A percentile compares a stretch with the other conserved stretches of the same genome.
These are phyloP conservation scores for Crenichthys baileyi DNA, from an alignment of 2,797 vertebrate species.

Conservation along the genomic window DNA sequence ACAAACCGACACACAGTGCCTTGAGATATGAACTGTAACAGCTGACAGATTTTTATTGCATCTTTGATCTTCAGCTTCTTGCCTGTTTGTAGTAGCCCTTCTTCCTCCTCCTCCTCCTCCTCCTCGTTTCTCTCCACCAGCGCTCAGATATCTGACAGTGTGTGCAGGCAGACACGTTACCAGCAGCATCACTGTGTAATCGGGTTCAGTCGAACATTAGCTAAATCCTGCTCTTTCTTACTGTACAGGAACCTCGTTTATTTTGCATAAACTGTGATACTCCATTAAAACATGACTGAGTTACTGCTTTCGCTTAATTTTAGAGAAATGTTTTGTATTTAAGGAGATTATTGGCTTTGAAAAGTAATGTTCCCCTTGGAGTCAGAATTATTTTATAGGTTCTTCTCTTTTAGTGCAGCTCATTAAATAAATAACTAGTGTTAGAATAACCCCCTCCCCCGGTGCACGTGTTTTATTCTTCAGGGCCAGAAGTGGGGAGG, in stretches of 20 bases:
- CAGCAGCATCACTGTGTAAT: slow-evolving; percentile 33
- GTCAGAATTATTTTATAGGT: not conserved
- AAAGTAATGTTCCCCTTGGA: not conserved
- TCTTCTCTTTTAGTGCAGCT: not conserved
- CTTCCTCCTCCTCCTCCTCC: slow-evolving; percentile 1
- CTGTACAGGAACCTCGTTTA: slow-evolving; percentile 25
- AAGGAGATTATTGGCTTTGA: not conserved
- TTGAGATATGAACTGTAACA: not conserved
- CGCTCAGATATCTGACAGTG: slow-evolving; percentile 28
- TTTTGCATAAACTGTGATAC: slow-evolving; percentile 29
- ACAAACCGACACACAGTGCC: not conserved
- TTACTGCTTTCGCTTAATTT: not conserved
- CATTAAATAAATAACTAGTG: slow-evolving; percentile 12
- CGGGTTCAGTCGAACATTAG: slow-evolving; percentile 9
- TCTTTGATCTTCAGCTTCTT: slow-evolving; percentile 52
- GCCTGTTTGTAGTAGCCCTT: slow-evolving; percentile 41
- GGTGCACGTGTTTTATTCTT: not conserved
- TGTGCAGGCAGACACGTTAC: slow-evolving; percentile 28
- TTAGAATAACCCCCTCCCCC: not conserved
- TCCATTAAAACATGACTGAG: not conserved
- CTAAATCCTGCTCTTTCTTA: slow-evolving; percentile 27
- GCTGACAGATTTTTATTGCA: slow-evolving; percentile 16
- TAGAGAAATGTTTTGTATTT: not conserved
- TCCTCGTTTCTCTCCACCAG: slow-evolving; percentile 7
- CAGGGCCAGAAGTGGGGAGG: slow-evolving; percentile 29